Percentiles rank a stretch among this genome's conserved stretches.
Evolutionary conservation across 2,797 vertebrate species (phyloP).

Genomic region (Lepus oiostolus): DNA sequence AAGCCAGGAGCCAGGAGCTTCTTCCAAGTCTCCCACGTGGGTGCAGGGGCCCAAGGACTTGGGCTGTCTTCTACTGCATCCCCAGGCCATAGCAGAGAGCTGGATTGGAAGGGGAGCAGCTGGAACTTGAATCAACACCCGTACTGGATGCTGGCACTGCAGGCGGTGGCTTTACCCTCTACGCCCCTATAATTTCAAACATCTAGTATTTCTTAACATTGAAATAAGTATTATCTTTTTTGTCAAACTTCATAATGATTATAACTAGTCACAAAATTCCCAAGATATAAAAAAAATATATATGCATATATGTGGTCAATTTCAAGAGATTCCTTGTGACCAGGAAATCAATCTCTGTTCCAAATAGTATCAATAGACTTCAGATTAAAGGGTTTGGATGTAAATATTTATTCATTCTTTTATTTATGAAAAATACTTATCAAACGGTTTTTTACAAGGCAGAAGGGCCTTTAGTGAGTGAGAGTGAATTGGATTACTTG

Average conservation of each 20-base stretch:
- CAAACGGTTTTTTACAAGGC: neutral
- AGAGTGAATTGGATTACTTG: neutral
- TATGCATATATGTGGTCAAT: neutral
- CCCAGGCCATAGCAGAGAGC: too few species aligned
- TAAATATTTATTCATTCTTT: neutral
- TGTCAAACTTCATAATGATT: neutral
- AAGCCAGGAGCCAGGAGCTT: too few species aligned
- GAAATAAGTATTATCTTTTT: neutral
- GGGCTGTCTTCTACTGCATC: too few species aligned
- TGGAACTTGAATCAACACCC: too few species aligned
- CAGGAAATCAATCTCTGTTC: neutral
- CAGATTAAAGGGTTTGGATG: neutral
- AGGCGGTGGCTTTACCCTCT: too few species aligned
- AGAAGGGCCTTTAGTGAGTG: neutral
- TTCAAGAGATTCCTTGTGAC: neutral
- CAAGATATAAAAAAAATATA: neutral
- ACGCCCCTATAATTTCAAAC: neutral
- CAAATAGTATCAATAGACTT: neutral
- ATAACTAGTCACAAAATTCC: neutral
- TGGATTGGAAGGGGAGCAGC: too few species aligned
- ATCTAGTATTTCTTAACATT: neutral
- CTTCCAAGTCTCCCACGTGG: too few species aligned
- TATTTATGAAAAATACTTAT: slow-evolving; percentile 13
- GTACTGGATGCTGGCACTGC: too few species aligned
- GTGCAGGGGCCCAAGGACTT: too few species aligned